Evolutionary conservation across 2,113 vertebrate genomes (phyloP).

Genomic region (Poecile atricapillus): DNA sequence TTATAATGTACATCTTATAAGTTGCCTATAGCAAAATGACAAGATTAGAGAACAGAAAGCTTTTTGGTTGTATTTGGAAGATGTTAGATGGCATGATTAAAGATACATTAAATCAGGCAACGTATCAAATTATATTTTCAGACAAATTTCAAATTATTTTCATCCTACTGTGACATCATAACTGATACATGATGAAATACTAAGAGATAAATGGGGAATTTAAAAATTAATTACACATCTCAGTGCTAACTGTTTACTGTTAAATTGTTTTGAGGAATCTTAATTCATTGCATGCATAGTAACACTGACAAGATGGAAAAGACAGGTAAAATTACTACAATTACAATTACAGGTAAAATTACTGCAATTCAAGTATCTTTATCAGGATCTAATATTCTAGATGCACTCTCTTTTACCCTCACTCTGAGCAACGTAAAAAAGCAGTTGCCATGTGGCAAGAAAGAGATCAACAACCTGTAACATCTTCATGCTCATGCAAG

Average conservation of each 20-base stretch:
- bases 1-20: neutral
- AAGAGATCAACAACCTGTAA: conserved; percentile 75
- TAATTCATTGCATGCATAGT: neutral
- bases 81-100: neutral
- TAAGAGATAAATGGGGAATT: neutral
- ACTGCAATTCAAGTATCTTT: neutral
- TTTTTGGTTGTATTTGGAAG: neutral
- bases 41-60: neutral
- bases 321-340: neutral
- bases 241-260: neutral
- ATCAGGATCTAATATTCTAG: conserved; percentile 16
- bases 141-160: neutral
- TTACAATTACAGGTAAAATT: neutral
- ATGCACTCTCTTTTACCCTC: neutral
- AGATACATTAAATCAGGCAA: neutral
- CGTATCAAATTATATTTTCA: neutral
- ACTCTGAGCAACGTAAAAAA: conserved; percentile 64
- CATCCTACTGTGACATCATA: neutral
- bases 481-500: neutral
- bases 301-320: conserved; percentile 1
- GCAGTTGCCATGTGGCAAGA: conserved; percentile 76
- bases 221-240: conserved; percentile 36
- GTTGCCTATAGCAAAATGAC: conserved; percentile 1
- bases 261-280: neutral
- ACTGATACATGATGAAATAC: neutral